Conservation (phyloP, 1,140 invertebrate species). For the Drosophila chauvacae region DNA sequence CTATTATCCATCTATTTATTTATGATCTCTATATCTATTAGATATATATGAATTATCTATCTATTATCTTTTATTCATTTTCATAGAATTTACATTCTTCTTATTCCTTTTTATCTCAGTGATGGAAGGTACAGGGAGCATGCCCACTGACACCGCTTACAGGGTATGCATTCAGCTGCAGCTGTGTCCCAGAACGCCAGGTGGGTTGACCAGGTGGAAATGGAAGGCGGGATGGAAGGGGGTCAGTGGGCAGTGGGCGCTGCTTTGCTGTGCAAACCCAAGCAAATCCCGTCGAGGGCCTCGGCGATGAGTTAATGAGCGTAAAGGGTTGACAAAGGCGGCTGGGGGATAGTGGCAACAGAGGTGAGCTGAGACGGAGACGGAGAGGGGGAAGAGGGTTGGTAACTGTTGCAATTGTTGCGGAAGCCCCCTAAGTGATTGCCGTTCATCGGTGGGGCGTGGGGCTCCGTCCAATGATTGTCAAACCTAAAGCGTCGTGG, state of each 20-base stretch:
- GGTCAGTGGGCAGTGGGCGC: neutral
- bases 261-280: slow-evolving; percentile 25
- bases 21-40: too few relatives aligned
- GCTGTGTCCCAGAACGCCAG: neutral
- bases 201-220: slow-evolving; percentile 4
- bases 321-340: slow-evolving; percentile 50
- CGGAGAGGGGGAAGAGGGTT: neutral
- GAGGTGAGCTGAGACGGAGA: neutral
- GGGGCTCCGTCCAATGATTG: slow-evolving; percentile 2
- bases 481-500: neutral
- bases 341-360: slow-evolving; percentile 13
- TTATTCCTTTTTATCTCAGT: too few relatives aligned
- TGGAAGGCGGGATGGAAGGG: neutral
- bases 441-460: slow-evolving; percentile 23
- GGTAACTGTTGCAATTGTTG: slow-evolving; percentile 38
- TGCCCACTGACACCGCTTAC: neutral
- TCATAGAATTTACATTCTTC: too few relatives aligned
- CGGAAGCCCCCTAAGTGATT: slow-evolving; percentile 50
- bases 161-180: slow-evolving; percentile 25
- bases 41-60: too few relatives aligned
- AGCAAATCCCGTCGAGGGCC: slow-evolving; percentile 47
- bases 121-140: too few relatives aligned
- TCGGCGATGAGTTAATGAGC: slow-evolving; percentile 50
- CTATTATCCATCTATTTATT: too few relatives aligned
- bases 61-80: too few relatives aligned